Conservation (phyloP, 2,888 invertebrate genomes). For the Chironomus tentans region DNA sequence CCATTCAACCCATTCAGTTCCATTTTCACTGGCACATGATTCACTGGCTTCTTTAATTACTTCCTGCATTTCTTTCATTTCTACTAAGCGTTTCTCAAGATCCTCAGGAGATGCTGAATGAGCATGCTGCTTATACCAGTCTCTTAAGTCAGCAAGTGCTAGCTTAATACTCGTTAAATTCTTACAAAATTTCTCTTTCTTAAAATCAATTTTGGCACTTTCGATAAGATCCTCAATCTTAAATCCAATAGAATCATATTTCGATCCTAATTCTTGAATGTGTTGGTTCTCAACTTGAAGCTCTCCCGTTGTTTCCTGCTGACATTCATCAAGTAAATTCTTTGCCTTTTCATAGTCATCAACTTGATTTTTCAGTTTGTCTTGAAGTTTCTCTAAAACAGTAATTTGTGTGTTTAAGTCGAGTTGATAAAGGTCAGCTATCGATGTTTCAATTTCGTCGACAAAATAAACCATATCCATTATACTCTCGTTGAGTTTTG, state of each 20-base stretch:
- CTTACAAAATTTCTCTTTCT: slow-evolving; percentile 40
- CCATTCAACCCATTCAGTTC: slow-evolving; percentile 37
- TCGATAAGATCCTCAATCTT: slow-evolving; percentile 33
- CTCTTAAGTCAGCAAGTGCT: slow-evolving; percentile 40
- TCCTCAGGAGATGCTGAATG: slow-evolving; percentile 36
- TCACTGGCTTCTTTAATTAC: slow-evolving; percentile 36
- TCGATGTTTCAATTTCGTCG: slow-evolving; percentile 36
- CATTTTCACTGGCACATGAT: slow-evolving; percentile 29
- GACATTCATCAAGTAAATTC: slow-evolving; percentile 45
- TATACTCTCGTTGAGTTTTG: slow-evolving; percentile 10
- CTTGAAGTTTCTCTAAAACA: slow-evolving; percentile 36
- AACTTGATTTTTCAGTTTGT: slow-evolving; percentile 45
- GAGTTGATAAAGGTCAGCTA: slow-evolving; percentile 32
- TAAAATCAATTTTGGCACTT: slow-evolving; percentile 32
- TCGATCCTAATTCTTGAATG: slow-evolving; percentile 36
- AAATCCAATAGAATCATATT: slow-evolving; percentile 33
- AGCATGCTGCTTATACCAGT: slow-evolving; percentile 42
- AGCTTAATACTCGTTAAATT: slow-evolving; percentile 41
- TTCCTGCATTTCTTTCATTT: slow-evolving; percentile 41
- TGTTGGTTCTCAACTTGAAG: slow-evolving; percentile 37
- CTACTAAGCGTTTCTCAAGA: slow-evolving; percentile 38
- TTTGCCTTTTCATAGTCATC: slow-evolving; percentile 50
- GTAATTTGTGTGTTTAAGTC: slow-evolving; percentile 38
- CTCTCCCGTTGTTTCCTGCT: slow-evolving; percentile 38
- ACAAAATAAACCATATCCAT: slow-evolving; percentile 37